Conservation (phyloP, 1,140 invertebrate species). For the Trichonephila inaurata region DNA sequence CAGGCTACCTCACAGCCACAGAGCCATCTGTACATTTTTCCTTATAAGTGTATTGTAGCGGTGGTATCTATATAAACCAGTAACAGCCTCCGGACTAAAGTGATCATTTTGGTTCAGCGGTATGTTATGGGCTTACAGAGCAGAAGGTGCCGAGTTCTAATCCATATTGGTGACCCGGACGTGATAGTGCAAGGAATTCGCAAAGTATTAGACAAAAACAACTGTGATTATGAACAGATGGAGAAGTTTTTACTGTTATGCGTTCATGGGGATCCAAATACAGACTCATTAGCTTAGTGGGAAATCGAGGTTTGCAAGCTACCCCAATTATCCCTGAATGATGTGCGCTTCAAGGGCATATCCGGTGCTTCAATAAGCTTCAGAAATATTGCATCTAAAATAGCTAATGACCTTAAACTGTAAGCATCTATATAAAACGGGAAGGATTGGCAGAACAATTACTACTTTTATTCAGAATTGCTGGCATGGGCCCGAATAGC, state of each 20-base stretch:
- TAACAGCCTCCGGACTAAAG: no score
- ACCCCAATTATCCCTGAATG: slow-evolving; percentile 98
- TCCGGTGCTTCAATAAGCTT: slow-evolving; percentile 99
- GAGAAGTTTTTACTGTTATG: slow-evolving; percentile 98
- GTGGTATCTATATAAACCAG: no score
- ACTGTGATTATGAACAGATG: slow-evolving; percentile 99
- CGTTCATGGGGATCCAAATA: slow-evolving; percentile 99
- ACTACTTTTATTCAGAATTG: slow-evolving; percentile 48
- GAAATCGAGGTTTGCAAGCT: slow-evolving; percentile 99
- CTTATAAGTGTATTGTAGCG: no score
- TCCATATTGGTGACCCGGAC: no score
- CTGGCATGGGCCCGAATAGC: background rate
- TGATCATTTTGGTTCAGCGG: no score
- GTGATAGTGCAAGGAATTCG: slow-evolving; percentile 99
- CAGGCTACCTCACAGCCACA: no score
- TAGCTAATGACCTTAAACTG: slow-evolving; percentile 99
- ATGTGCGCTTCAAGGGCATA: slow-evolving; percentile 99
- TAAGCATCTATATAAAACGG: slow-evolving; percentile 81
- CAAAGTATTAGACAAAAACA: slow-evolving; percentile 99
- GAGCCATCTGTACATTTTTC: no score
- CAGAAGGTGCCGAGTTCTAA: no score
- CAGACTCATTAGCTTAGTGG: slow-evolving; percentile 99
- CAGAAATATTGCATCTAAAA: slow-evolving; percentile 99
- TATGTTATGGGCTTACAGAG: no score
- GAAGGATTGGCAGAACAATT: slow-evolving; percentile 19